phyloP scores from a whole-genome alignment of 2,888 invertebrate species.

The Cistogaster globosa region DNA sequence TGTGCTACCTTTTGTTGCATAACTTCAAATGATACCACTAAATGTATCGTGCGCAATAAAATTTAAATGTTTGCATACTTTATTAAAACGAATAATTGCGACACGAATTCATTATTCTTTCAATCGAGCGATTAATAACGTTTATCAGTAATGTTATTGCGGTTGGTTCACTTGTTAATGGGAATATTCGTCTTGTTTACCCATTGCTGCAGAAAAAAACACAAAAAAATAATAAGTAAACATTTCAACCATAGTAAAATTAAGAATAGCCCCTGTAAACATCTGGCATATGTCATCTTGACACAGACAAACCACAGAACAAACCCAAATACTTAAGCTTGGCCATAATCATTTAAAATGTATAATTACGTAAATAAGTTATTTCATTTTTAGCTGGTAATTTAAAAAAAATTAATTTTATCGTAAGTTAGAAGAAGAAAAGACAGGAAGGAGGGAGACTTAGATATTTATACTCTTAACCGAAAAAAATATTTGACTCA shows the following conservation, averaged over 20 bases:
- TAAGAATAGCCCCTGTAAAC: constrained; percentile 58
- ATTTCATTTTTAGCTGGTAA: background rate
- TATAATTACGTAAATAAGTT: constrained; percentile 30
- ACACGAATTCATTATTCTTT: constrained; percentile 13
- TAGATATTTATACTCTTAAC: no score
- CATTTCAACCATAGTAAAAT: background rate
- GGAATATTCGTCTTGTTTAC: background rate
- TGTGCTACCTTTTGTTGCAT: no score
- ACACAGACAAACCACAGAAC: no score
- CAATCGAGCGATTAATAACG: constrained; percentile 57
- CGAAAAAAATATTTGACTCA: no score
- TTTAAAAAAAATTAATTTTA: no score
- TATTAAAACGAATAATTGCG: background rate
- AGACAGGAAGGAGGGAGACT: no score
- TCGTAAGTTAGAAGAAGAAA: no score
- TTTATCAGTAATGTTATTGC: constrained; percentile 61
- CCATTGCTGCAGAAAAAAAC: background rate
- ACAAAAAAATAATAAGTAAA: background rate
- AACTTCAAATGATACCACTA: no score
- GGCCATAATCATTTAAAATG: constrained; percentile 43
- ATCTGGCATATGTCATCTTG: background rate
- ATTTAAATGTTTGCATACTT: background rate
- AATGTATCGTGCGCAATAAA: no score
- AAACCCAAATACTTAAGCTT: constrained; percentile 54
- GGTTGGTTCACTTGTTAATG: constrained; percentile 54